These are phyloP conservation scores for Dryobotodes eremita DNA, from an alignment of 2,888 invertebrate genomes.

Conservation along the genomic window DNA sequence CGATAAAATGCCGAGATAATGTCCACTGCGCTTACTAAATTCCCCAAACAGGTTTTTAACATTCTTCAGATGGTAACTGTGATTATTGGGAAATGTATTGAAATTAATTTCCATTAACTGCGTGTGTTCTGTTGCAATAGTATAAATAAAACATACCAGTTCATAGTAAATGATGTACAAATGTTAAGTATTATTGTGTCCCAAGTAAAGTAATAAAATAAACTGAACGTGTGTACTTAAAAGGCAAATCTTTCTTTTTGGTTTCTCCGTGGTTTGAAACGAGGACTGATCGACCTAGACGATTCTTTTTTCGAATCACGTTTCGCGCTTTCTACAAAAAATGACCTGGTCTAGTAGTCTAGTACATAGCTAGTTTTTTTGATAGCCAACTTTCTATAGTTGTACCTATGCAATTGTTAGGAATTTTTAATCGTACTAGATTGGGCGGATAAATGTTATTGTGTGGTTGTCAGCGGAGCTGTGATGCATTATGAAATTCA, in stretches of 20 bases:
- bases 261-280: conserved; percentile 36
- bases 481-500: conserved; percentile 75
- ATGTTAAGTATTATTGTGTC: conserved; percentile 43
- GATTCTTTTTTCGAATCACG: conserved; percentile 74
- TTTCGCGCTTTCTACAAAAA: conserved; percentile 80
- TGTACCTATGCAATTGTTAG: conserved; percentile 53
- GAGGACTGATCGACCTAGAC: conserved; percentile 65
- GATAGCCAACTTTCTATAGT: conserved; percentile 75
- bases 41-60: conserved; percentile 80
- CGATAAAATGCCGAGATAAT: conserved; percentile 57
- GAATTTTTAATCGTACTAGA: conserved; percentile 54
- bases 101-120: conserved; percentile 78
- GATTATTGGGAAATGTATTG: conserved; percentile 81
- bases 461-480: conserved; percentile 66
- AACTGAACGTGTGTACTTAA: conserved; percentile 2
- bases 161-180: conserved; percentile 54
- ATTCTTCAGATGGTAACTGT: conserved; percentile 78
- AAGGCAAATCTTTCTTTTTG: conserved; percentile 58
- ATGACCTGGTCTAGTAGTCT: conserved; percentile 78
- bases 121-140: conserved; percentile 61
- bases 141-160: conserved; percentile 62
- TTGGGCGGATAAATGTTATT: conserved; percentile 64
- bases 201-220: conserved; percentile 27
- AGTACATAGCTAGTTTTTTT: conserved; percentile 70
- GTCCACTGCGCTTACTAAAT: conserved; percentile 75